phyloP scores from a whole-genome alignment of 2,797 vertebrate species.

The Arctocebus calabarensis region DNA sequence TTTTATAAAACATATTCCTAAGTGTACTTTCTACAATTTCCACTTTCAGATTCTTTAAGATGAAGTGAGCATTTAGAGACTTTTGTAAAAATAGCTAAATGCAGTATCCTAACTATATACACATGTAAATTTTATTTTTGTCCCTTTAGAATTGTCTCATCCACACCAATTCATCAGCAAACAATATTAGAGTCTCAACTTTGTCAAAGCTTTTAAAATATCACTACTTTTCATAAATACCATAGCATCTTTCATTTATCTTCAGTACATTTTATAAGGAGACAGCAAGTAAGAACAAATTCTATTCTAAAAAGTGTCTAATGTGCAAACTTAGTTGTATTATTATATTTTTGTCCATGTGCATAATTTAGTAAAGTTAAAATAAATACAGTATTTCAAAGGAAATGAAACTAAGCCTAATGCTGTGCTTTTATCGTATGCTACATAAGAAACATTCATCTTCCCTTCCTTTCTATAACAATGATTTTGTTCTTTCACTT shows the following conservation, averaged over 20 bases:
- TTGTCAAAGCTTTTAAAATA: slow-evolving; percentile 7
- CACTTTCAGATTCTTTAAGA: neutral
- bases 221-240: neutral
- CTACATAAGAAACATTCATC: neutral
- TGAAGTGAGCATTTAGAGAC: slow-evolving; percentile 22
- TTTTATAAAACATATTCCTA: neutral
- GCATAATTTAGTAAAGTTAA: neutral
- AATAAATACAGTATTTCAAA: neutral
- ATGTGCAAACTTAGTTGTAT: neutral
- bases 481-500: neutral
- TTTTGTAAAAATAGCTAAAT: slow-evolving; percentile 47
- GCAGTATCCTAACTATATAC: neutral
- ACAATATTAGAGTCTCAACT: slow-evolving; percentile 53
- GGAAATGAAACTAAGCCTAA: neutral
- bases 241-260: neutral
- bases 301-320: neutral
- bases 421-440: neutral
- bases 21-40: neutral
- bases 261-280: neutral
- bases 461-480: neutral
- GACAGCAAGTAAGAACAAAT: neutral
- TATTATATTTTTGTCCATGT: neutral
- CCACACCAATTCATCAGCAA: slow-evolving; percentile 30
- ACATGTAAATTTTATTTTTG: neutral
- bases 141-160: slow-evolving; percentile 59